Percentiles rank a stretch among this genome's conserved stretches.
Evolutionary conservation across 2,797 vertebrate species (phyloP).

Genomic region (Gallinago solitaria): DNA sequence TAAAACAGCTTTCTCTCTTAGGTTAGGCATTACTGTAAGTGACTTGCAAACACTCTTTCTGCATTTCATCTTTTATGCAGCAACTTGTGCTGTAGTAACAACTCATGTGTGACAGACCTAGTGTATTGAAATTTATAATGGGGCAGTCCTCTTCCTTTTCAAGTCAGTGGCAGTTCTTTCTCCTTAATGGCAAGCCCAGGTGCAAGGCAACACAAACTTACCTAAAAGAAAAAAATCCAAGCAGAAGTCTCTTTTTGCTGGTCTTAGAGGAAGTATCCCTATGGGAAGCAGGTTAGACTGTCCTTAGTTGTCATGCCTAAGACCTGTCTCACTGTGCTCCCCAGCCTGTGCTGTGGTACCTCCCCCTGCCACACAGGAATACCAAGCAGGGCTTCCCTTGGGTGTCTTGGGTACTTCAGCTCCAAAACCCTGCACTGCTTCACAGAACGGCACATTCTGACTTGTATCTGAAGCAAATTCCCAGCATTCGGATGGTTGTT

Average conservation of each 20-base stretch:
- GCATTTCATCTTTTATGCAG: not conserved
- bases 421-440: not conserved
- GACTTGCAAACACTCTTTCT: not conserved
- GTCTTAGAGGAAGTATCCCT: not conserved
- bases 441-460: not conserved
- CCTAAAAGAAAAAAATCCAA: not conserved
- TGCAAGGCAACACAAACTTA: not conserved
- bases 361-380: not conserved
- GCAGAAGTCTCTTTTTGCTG: not conserved
- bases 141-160: not conserved
- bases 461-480: constrained; percentile 31
- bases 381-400: not conserved
- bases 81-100: not conserved
- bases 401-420: not conserved
- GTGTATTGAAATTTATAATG: not conserved
- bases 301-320: not conserved
- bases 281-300: not conserved
- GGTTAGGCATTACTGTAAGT: not conserved
- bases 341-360: not conserved
- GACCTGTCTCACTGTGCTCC: not conserved
- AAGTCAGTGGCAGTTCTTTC: not conserved
- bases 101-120: not conserved
- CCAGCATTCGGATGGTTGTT: not conserved
- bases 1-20: not conserved
- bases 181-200: not conserved